A percentile compares a stretch with the other conserved stretches of the same genome.
Evolutionary conservation across 64 coral and sea anemone genomes (phyloP).

Genomic region (Anthopleura sola): DNA sequence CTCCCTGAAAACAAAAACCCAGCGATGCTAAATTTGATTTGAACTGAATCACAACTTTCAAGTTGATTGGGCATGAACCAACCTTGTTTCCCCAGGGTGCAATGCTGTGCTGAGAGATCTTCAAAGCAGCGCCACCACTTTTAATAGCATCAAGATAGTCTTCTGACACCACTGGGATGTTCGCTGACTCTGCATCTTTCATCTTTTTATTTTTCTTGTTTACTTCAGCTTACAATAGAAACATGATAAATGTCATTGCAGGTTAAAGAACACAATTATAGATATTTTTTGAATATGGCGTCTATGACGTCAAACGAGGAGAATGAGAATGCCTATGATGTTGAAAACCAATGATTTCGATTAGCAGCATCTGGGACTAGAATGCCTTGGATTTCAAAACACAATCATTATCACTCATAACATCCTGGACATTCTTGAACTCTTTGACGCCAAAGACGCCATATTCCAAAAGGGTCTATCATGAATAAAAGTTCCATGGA

Average conservation of each 20-base stretch:
- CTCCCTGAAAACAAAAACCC: slow-evolving; percentile 22
- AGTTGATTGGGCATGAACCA: not conserved
- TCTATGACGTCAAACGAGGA: no score
- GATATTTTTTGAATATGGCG: no score
- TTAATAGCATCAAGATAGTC: slow-evolving; percentile 85
- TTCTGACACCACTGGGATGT: slow-evolving; percentile 81
- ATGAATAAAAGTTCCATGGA: no score
- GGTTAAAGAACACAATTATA: not conserved
- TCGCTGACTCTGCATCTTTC: slow-evolving; percentile 61
- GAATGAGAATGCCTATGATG: no score
- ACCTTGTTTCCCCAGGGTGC: slow-evolving; percentile 89
- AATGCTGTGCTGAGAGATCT: slow-evolving; percentile 86
- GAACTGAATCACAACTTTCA: not conserved
- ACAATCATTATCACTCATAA: no score
- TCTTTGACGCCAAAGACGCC: no score
- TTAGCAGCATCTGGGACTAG: no score
- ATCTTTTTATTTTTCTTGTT: slow-evolving; percentile 89
- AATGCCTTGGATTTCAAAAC: no score
- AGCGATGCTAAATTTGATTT: no score
- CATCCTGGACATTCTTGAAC: no score
- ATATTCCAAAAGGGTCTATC: no score
- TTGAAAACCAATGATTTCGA: no score
- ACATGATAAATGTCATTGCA: not conserved
- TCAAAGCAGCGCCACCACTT: slow-evolving; percentile 33
- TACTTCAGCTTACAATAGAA: slow-evolving; percentile 64